Base-by-base conservation (phyloP, 1,140 invertebrate genomes). In the Laupala kohalensis region DNA sequence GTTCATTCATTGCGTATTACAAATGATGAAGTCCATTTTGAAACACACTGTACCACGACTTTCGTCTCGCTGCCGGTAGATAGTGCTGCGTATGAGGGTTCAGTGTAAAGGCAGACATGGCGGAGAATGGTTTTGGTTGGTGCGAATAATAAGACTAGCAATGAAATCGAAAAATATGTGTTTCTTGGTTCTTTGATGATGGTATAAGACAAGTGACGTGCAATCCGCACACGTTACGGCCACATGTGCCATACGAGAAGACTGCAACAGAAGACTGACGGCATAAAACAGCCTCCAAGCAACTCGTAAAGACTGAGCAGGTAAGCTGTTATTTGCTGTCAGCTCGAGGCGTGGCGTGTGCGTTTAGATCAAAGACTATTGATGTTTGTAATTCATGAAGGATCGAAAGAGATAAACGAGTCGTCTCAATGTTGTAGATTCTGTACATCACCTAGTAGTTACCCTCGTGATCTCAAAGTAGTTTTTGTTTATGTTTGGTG, bases 181-280 rank as follows among this genome's bases (percentile, higher is more conserved):
- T 72, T 67, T 72, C 65, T 23, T 28, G 37, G 28, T n/a, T 53
- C 13, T 72, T 25, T 72, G 65, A 68, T 67, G 27, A 67, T 64
- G 63, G 68, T 28, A 62, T 72, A 72, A 72, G 67, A 72, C 71
- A 68, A 68, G 71, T 72, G 69, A 64, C 63, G 71, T 72, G 71
- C 65, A 68, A 28, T 67, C 24, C 65, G 65, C 67, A 72, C 71
- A 72, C 63, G 71, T 67, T 64, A 72, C 71, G 71, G 71, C 71
- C 71, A 28, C 37, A 72, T 72, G 71, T 72, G 71, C 71, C 71
- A 68, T 65, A 68, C 71, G 71, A 72, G 29, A 72, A 72, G 71
- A 72, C 71, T 72, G 71, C 71, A 53, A 37, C 65, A 72, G n/a
- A 72, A 72, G 71, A 72, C 71, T 72, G 71, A 72, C 63, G 25